These are phyloP conservation scores for Pygocentrus nattereri DNA, from an alignment of 2,797 vertebrate species.

Conservation along the genomic window DNA sequence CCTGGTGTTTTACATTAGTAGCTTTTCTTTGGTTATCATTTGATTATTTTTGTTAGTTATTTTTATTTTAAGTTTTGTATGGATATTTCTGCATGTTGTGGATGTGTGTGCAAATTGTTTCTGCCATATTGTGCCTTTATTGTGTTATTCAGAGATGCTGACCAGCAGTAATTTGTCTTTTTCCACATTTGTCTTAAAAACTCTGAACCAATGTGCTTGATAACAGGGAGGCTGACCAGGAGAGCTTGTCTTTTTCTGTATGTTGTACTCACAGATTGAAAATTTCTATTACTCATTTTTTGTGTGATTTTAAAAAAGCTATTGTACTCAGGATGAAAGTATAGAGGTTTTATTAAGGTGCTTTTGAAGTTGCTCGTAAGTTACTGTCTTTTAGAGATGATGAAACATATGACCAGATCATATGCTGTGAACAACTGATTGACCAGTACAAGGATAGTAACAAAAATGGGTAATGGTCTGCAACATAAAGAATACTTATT, in stretches of 20 bases:
- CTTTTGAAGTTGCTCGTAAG: neutral
- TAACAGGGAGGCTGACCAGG: conserved; percentile 64
- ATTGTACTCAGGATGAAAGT: neutral
- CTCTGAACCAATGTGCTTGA: conserved; percentile 30
- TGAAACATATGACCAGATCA: neutral
- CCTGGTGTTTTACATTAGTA: conserved; percentile 43
- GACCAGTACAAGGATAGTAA: neutral
- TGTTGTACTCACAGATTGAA: neutral
- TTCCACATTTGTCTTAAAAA: conserved; percentile 36
- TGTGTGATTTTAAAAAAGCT: conserved; percentile 2
- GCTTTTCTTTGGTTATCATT: conserved; percentile 55
- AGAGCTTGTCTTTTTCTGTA: conserved; percentile 29
- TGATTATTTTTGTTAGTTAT: conserved; percentile 34
- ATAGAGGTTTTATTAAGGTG: neutral
- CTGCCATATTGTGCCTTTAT: conserved; percentile 52
- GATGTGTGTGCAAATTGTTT: conserved; percentile 59
- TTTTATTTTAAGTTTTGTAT: conserved; percentile 52
- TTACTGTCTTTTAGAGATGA: neutral
- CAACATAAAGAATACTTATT: neutral
- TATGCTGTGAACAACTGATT: neutral
- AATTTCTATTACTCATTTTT: neutral
- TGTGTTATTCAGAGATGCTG: conserved; percentile 53
- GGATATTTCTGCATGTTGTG: conserved; percentile 61
- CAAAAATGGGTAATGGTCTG: neutral
- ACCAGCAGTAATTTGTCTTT: conserved; percentile 39